Conservation (phyloP, 2,888 invertebrate genomes). For the Epinotia demarniana region DNA sequence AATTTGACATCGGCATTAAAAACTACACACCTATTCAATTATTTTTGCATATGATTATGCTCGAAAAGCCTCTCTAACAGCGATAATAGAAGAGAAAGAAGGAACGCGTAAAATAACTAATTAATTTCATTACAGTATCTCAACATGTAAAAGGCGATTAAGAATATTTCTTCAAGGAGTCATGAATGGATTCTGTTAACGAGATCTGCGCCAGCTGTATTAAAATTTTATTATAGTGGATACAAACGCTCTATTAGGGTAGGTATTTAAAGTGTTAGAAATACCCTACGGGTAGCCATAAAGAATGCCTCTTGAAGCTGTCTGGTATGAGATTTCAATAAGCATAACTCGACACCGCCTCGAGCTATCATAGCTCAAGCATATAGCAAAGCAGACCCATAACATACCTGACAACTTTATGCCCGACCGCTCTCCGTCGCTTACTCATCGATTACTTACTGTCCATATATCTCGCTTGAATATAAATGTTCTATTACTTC, state of each 20-base stretch:
- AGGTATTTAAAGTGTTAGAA: not conserved
- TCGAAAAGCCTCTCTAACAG: no score
- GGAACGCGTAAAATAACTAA: no score
- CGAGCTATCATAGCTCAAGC: conserved; percentile 24
- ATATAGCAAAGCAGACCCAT: conserved; percentile 15
- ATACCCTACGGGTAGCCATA: conserved; percentile 3
- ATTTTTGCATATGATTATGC: no score
- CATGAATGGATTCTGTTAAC: not conserved
- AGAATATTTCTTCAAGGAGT: not conserved
- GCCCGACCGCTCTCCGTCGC: not conserved
- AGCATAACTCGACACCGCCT: conserved; percentile 25
- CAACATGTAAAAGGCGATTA: not conserved
- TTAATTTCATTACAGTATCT: no score
- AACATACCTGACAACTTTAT: conserved; percentile 31
- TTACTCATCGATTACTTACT: conserved; percentile 28
- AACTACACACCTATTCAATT: no score
- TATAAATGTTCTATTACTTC: conserved; percentile 39
- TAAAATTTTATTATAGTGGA: no score
- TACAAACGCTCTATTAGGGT: not conserved
- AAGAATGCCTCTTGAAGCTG: conserved; percentile 4
- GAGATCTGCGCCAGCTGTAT: not conserved
- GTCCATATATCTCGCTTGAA: conserved; percentile 28
- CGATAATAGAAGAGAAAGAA: no score
- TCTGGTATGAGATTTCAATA: conserved; percentile 25
- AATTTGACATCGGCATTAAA: no score